Conservation (phyloP, 2,888 invertebrate species). For the Drosophila pseudotakahashii region DNA sequence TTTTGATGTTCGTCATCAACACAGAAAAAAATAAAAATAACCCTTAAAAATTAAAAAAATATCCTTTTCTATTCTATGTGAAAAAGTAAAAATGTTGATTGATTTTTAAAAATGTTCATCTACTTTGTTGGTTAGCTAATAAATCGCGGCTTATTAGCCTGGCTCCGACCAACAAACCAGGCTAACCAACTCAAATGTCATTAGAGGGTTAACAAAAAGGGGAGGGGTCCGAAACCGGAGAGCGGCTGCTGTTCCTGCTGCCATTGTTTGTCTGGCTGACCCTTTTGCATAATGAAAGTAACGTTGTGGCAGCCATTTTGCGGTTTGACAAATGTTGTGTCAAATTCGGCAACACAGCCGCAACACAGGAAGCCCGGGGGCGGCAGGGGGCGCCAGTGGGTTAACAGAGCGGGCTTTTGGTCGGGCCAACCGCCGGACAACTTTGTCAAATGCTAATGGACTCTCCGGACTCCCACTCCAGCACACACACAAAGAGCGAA, state of each 20-base stretch:
- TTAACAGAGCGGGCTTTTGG: slow-evolving; percentile 6
- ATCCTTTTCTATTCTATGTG: no score
- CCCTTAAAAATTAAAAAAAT: no score
- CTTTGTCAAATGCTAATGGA: slow-evolving; percentile 81
- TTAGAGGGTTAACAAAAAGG: slow-evolving; percentile 43
- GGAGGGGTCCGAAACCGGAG: slow-evolving; percentile 23
- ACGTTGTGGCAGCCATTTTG: slow-evolving; percentile 79
- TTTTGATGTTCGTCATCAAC: neutral
- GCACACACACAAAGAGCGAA: slow-evolving; percentile 49
- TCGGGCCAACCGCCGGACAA: slow-evolving; percentile 54
- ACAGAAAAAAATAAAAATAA: neutral
- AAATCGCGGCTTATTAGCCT: slow-evolving; percentile 71
- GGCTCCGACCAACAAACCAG: slow-evolving; percentile 33
- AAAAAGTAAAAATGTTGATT: neutral
- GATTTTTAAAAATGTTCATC: neutral
- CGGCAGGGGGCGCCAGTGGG: slow-evolving; percentile 10
- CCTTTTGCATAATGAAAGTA: slow-evolving; percentile 79
- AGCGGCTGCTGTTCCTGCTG: slow-evolving; percentile 19
- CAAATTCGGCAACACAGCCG: slow-evolving; percentile 74
- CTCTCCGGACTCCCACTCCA: slow-evolving; percentile 46
- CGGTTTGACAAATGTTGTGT: slow-evolving; percentile 80
- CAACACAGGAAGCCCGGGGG: slow-evolving; percentile 52
- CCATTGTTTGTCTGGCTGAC: slow-evolving; percentile 60
- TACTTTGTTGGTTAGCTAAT: slow-evolving; percentile 46
- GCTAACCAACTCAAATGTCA: slow-evolving; percentile 64